A percentile compares a stretch with the other conserved stretches of the same genome.
Conservation (phyloP, 23 tunicate genomes). For the Halocynthia aurantium region DNA sequence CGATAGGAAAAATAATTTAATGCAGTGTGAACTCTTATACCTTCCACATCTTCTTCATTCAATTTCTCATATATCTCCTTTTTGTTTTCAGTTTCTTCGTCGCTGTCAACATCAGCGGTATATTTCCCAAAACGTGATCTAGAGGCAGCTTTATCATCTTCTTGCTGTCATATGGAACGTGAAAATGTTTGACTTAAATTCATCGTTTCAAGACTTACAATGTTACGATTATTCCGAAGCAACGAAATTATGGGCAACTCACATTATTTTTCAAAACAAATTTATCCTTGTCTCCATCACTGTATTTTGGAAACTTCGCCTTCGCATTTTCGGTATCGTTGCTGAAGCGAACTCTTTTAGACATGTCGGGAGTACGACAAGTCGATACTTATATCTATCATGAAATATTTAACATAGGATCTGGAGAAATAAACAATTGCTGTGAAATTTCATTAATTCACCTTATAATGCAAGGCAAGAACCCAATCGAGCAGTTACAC, state of each 20-base stretch:
- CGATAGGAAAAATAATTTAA: no score
- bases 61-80: slow-evolving; percentile 54
- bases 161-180: neutral
- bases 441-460: no score
- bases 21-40: slow-evolving; percentile 1
- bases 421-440: no score
- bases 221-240: neutral
- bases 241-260: neutral
- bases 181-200: slow-evolving; percentile 25
- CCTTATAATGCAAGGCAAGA: no score
- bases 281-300: slow-evolving; percentile 22
- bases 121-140: slow-evolving; percentile 22
- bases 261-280: slow-evolving; percentile 5
- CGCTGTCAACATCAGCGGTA: slow-evolving; percentile 62
- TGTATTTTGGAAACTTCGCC: slow-evolving; percentile 33
- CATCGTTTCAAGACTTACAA: slow-evolving; percentile 31
- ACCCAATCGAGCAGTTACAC: no score
- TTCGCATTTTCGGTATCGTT: slow-evolving; percentile 11
- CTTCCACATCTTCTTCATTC: slow-evolving; percentile 92
- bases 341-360: slow-evolving; percentile 65
- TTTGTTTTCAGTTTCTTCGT: slow-evolving; percentile 48
- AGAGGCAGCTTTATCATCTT: neutral
- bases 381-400: no score
- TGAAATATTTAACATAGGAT: no score
- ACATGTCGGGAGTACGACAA: slow-evolving; percentile 14